A percentile compares a stretch with the other conserved stretches of the same genome.
Evolutionary conservation across 2,797 vertebrate genomes (phyloP).

Genomic region (Phataginus tricuspis): DNA sequence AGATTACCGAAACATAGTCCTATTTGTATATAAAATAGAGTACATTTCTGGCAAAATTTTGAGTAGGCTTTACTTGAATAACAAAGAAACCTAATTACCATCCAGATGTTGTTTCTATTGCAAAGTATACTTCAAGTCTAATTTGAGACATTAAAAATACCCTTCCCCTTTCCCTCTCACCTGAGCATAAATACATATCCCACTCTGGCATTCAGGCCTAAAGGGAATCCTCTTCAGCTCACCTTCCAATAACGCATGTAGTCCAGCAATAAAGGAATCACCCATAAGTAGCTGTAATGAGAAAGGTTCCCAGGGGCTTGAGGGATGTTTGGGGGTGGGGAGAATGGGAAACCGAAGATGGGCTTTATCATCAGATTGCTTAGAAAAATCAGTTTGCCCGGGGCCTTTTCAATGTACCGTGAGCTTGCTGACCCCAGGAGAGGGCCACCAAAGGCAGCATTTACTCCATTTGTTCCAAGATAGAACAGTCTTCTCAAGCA

Average conservation of each 20-base stretch:
- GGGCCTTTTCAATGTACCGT: background rate
- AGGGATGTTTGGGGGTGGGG: too few relatives aligned
- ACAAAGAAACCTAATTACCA: background rate
- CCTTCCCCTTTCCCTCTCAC: background rate
- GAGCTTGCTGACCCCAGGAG: background rate
- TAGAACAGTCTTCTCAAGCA: background rate
- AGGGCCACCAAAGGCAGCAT: background rate
- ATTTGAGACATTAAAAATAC: background rate
- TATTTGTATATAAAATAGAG: background rate
- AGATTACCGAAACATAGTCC: background rate
- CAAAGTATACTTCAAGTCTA: constrained; percentile 15
- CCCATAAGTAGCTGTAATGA: background rate
- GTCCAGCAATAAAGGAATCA: background rate
- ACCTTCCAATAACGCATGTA: background rate
- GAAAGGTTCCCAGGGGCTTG: background rate
- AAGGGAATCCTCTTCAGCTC: background rate
- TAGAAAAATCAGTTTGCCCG: background rate
- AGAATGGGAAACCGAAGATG: background rate
- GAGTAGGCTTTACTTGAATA: background rate
- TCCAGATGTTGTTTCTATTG: background rate
- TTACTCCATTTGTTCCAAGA: background rate
- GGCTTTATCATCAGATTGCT: background rate
- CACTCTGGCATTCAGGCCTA: background rate
- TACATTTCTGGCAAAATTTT: constrained; percentile 11
- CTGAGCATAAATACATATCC: background rate